phyloP scores from a whole-genome alignment of 1,140 invertebrate species.

The Harlomillsia oculata region DNA sequence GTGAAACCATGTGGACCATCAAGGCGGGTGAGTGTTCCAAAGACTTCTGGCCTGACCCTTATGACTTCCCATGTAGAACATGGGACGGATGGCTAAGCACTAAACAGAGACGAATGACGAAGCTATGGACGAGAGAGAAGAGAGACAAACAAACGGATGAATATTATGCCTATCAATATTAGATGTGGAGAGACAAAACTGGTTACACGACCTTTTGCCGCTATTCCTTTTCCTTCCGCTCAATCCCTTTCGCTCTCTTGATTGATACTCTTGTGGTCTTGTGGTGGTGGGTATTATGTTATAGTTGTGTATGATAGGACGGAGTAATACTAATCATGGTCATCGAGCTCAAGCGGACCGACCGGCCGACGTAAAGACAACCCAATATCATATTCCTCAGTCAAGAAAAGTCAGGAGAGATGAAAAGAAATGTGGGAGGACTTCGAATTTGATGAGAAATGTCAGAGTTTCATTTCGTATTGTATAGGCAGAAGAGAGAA shows the following conservation, averaged over 20 bases:
- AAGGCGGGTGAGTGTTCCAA: not conserved
- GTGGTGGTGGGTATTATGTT: too few species aligned
- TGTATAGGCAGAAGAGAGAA: not conserved
- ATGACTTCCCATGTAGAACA: too few species aligned
- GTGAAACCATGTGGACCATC: not conserved
- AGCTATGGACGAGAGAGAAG: constrained; percentile 1
- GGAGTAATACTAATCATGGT: not conserved
- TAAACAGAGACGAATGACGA: not conserved
- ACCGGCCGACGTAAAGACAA: not conserved
- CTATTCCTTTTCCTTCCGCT: constrained; percentile 9
- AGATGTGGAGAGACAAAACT: constrained; percentile 23
- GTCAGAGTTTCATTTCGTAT: constrained; percentile 14
- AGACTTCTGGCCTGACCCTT: too few species aligned
- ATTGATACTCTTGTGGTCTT: constrained; percentile 24
- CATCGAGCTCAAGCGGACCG: not conserved
- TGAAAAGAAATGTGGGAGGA: constrained; percentile 26
- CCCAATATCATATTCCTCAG: too few species aligned
- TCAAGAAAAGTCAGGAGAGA: not conserved
- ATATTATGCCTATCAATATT: too few species aligned
- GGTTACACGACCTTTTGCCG: constrained; percentile 12
- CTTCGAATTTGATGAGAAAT: constrained; percentile 22
- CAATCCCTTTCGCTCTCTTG: constrained; percentile 5
- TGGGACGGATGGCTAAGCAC: too few species aligned
- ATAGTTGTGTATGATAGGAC: not conserved
- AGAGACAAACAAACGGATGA: not conserved